Conservation (phyloP, 2,797 vertebrate species). For the Silurus lanzhouensis region DNA sequence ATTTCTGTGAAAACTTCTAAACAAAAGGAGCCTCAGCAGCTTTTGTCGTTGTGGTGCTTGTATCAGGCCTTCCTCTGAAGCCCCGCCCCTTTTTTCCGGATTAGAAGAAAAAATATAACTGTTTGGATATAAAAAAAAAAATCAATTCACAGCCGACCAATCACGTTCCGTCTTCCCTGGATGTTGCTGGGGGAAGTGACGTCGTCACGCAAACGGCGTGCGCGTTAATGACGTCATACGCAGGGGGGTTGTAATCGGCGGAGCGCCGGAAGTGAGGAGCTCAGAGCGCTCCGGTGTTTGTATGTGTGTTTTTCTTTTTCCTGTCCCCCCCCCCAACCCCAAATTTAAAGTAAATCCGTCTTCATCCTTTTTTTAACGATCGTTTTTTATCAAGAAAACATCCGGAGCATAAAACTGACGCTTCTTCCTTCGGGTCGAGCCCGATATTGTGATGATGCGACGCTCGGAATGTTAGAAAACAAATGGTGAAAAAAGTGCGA, state of each 20-base stretch:
- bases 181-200: slow-evolving; percentile 80
- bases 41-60: too few species aligned
- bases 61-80: too few species aligned
- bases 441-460: slow-evolving; percentile 71
- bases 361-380: slow-evolving; percentile 78
- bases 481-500: slow-evolving; percentile 80
- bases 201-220: slow-evolving; percentile 66
- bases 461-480: slow-evolving; percentile 69
- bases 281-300: not conserved
- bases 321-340: fast-evolving
- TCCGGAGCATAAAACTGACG: slow-evolving; percentile 68
- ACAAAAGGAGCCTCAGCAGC: too few species aligned
- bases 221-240: slow-evolving; percentile 25
- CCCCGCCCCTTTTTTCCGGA: too few species aligned
- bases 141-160: not conserved
- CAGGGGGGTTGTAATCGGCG: not conserved
- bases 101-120: too few species aligned
- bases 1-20: too few species aligned
- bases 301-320: not conserved
- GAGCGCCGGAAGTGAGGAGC: not conserved
- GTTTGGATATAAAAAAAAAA: too few species aligned
- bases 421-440: slow-evolving; percentile 63
- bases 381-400: slow-evolving; percentile 46
- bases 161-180: slow-evolving; percentile 15
- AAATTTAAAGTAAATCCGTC: slow-evolving; percentile 73